Evolutionary conservation across 92 coral and sea anemone species (phyloP).

Genomic region (Hydrozoanthus gracilis): DNA sequence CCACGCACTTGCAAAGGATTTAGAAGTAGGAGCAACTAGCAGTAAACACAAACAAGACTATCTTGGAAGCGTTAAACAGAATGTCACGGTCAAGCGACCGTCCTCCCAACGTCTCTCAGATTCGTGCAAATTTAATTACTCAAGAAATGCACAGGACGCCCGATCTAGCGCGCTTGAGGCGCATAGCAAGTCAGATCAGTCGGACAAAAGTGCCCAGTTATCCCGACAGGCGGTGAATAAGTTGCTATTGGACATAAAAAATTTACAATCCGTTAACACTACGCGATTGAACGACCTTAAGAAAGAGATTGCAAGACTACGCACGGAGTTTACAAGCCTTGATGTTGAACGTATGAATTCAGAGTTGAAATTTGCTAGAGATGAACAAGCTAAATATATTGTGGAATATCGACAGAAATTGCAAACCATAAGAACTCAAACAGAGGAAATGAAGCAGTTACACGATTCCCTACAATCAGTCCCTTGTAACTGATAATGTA

Average conservation of each 20-base stretch:
- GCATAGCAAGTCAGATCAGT: constrained; percentile 53
- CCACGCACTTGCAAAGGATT: constrained; percentile 58
- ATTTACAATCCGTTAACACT: constrained; percentile 62
- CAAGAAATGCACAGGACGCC: constrained; percentile 60
- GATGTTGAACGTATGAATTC: constrained; percentile 54
- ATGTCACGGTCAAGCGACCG: constrained; percentile 40
- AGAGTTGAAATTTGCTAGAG: constrained; percentile 62
- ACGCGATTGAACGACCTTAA: constrained; percentile 67
- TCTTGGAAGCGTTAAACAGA: constrained; percentile 37
- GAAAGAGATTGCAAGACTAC: constrained; percentile 54
- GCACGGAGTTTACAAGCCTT: constrained; percentile 56
- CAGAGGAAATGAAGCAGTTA: constrained; percentile 76
- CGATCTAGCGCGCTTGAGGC: constrained; percentile 54
- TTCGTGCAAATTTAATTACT: constrained; percentile 70
- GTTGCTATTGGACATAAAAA: constrained; percentile 55
- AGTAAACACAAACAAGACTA: constrained; percentile 66
- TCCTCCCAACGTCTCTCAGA: constrained; percentile 46
- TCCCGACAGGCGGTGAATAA: constrained; percentile 51
- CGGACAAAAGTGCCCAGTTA: constrained; percentile 53
- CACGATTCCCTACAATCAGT: constrained; percentile 59
- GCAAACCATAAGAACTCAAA: constrained; percentile 60
- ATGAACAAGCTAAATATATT: constrained; percentile 67
- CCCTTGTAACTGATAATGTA: constrained; percentile 45
- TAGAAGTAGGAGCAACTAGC: constrained; percentile 49
- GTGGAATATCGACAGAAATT: constrained; percentile 65